Percentiles rank a stretch among this genome's conserved stretches.
Conservation (phyloP, 2,113 vertebrate species). For the Tachycineta bicolor region DNA sequence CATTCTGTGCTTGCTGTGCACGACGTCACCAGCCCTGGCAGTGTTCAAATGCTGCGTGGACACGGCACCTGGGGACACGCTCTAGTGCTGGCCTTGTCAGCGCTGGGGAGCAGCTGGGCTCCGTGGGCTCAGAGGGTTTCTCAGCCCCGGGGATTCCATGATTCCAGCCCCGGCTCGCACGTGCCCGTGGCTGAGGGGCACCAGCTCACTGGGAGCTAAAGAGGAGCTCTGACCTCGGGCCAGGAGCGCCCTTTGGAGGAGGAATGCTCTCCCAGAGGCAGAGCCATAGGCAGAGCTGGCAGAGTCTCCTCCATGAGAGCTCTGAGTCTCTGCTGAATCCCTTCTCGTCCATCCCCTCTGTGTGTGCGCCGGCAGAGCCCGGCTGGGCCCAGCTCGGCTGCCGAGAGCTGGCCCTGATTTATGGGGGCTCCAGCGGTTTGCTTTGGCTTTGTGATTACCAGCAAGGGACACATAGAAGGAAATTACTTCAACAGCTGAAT, state of each 20-base stretch:
- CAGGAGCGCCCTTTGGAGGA: neutral
- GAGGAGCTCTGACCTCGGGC: neutral
- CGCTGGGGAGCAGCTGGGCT: neutral
- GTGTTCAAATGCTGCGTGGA: neutral
- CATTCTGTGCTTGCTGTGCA: neutral
- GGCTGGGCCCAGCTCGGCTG: neutral
- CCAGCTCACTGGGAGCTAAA: neutral
- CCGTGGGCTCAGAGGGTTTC: neutral
- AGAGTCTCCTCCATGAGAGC: neutral
- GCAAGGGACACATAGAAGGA: neutral
- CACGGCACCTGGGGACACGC: neutral
- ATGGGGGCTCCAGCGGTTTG: neutral
- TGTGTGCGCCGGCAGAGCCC: neutral
- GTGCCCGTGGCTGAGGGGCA: neutral
- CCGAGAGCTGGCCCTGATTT: neutral
- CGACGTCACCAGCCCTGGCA: neutral
- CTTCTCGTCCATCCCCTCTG: neutral
- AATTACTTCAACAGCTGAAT: neutral
- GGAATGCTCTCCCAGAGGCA: neutral
- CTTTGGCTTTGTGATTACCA: neutral
- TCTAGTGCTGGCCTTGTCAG: neutral
- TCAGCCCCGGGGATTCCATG: neutral
- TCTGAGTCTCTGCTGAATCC: neutral
- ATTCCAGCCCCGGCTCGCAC: rapidly evolving
- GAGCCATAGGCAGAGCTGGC: neutral